Conservation (phyloP, 2,888 invertebrate species). For the Plutella xylostella region DNA sequence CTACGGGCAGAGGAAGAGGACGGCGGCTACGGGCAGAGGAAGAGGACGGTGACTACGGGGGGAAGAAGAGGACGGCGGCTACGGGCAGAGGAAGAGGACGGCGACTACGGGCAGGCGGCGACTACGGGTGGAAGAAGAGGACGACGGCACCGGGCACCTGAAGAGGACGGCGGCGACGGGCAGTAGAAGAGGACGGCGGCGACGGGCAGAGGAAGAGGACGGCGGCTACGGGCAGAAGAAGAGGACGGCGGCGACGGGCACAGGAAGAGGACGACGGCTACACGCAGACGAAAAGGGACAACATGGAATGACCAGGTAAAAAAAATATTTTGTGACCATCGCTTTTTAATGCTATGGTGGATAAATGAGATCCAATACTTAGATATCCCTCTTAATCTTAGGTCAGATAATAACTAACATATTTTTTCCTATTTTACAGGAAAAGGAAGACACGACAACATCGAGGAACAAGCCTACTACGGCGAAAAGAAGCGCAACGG, state of each 20-base stretch:
- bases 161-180: not conserved
- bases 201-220: not conserved
- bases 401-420: too few species aligned
- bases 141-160: not conserved
- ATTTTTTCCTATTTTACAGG: too few species aligned
- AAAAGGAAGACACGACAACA: too few species aligned
- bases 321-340: too few species aligned
- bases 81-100: not conserved
- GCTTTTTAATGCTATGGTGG: too few species aligned
- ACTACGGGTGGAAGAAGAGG: not conserved
- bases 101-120: not conserved
- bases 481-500: too few species aligned
- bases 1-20: not conserved
- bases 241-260: not conserved
- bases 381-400: too few species aligned
- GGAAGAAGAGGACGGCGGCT: not conserved
- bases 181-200: not conserved
- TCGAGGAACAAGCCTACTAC: too few species aligned
- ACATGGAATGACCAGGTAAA: too few species aligned
- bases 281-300: too few species aligned
- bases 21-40: not conserved
- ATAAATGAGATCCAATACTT: too few species aligned
- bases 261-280: not conserved
- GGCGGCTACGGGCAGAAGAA: not conserved
- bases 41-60: not conserved